Base-by-base conservation (phyloP, 1,140 invertebrate genomes). In the Drosophila repletoides region DNA sequence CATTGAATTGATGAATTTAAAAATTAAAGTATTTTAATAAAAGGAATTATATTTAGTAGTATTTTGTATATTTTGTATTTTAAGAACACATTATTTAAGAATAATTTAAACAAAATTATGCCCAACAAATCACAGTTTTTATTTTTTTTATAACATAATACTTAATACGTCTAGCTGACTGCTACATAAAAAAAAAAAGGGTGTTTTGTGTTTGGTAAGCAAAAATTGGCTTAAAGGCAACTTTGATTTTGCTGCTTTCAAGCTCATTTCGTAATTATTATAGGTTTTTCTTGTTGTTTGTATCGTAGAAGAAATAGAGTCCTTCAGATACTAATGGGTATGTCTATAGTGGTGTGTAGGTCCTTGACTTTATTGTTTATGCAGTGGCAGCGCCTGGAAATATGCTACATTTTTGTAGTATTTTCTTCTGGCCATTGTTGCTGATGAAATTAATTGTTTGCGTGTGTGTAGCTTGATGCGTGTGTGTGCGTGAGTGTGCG, bases 391-490 rank as follows among this genome's bases (percentile, higher is more conserved):
- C 38, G 22, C 15, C 38, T 48, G 10, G 38, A 48, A 52, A 28
- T 52, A 46, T 64, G 58, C 59, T 58, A 45, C 45, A 58, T 5
- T 55, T 72, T 61, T 46, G 28, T 22, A 5, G 38, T 31, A 17
- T 34, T 41, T 67, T 40, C 22, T 38, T 61, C 52, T 38, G 36
- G 38, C 49, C 52, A 40, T 72, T 56, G 70, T 61, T 68, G 60
- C 24, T 55, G 53, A 73, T 67, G 51, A 72, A 72, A 74, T 74
- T 74, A 72, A 74, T 72, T 74, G 68, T 72, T 72, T 72, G 68
- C 68, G 56, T 74, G 68, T 36, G 29, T 49, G 22, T 19, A n/a
- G n/a, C n/a, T n/a, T n/a, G n/a, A n/a, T n/a, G 7, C 28, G 21
- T 9, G 40, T 55, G 65, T 52, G 48, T 41, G 28, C 51, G 48